Evolutionary conservation across 2,113 vertebrate genomes (phyloP).

Genomic region (Neodontobutis hainanensis): DNA sequence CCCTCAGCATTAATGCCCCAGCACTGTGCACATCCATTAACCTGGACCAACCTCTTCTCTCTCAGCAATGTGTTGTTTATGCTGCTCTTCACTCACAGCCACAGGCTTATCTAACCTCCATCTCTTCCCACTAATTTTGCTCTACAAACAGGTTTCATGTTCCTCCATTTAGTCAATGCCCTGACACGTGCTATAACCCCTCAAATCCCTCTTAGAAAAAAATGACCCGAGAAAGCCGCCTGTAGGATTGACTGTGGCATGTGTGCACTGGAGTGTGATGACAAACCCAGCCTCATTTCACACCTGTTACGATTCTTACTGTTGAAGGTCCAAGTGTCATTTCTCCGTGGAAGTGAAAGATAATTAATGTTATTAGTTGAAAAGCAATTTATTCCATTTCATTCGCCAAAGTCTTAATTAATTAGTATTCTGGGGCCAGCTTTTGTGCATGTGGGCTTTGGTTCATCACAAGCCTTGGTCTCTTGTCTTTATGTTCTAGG

Average conservation of each 20-base stretch:
- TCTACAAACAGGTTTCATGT: conserved; percentile 38
- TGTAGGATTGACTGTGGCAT: not conserved
- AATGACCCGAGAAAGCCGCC: not conserved
- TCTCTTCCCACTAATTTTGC: conserved; percentile 4
- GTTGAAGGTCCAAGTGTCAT: conserved; percentile 20
- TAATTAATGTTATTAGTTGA: not conserved
- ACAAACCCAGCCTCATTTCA: not conserved
- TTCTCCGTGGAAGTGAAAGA: not conserved
- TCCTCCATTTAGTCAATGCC: conserved; percentile 34
- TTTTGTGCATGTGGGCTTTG: not conserved
- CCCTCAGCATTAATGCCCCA: conserved; percentile 24
- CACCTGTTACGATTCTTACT: not conserved
- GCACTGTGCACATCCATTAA: conserved; percentile 42
- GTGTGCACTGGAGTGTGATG: conserved; percentile 24
- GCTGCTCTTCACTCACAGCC: conserved; percentile 35
- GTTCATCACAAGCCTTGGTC: not conserved
- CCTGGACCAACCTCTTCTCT: conserved; percentile 23
- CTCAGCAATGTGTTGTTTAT: conserved; percentile 45
- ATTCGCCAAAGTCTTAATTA: not conserved
- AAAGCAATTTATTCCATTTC: not conserved
- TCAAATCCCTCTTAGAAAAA: too few species aligned
- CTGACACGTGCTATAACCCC: too few species aligned
- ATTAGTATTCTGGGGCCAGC: not conserved
- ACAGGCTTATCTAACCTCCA: conserved; percentile 26
- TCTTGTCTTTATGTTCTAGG: conserved; percentile 74